Evolutionary conservation across 2,797 vertebrate genomes (phyloP).

Genomic region (Alosa sapidissima): DNA sequence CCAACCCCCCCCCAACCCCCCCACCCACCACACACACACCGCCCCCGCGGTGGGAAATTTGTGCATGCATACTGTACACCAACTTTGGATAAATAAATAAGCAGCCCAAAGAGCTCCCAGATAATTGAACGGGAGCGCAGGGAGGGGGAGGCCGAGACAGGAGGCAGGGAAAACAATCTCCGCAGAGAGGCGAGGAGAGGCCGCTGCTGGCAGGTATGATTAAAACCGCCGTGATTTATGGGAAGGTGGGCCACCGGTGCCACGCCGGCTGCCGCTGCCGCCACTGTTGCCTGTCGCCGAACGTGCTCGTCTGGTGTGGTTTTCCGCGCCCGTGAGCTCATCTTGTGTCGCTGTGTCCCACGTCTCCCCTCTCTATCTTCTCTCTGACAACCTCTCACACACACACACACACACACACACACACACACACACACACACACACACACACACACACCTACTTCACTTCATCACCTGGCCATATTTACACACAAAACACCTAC

Average conservation of each 20-base stretch:
- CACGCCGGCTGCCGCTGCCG: slow-evolving; percentile 49
- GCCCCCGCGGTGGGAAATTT: slow-evolving; percentile 76
- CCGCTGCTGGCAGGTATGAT: slow-evolving; percentile 84
- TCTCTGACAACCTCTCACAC: neutral
- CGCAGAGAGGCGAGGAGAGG: slow-evolving; percentile 69
- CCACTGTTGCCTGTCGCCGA: slow-evolving; percentile 56
- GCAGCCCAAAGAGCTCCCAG: slow-evolving; percentile 83
- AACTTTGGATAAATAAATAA: slow-evolving; percentile 96
- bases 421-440: neutral
- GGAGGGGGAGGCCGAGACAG: slow-evolving; percentile 71
- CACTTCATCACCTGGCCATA: slow-evolving; percentile 16
- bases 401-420: slow-evolving; percentile 9
- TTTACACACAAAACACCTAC: neutral
- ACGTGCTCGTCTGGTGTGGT: slow-evolving; percentile 51
- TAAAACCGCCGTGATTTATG: slow-evolving; percentile 95
- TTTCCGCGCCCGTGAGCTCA: slow-evolving; percentile 70
- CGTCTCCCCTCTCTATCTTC: slow-evolving; percentile 37
- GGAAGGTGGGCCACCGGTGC: slow-evolving; percentile 76
- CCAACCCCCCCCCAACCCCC: neutral
- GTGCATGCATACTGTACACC: slow-evolving; percentile 84
- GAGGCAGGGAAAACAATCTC: slow-evolving; percentile 70
- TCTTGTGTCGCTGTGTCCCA: slow-evolving; percentile 56
- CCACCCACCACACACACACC: neutral
- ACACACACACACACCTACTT: neutral
- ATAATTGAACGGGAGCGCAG: slow-evolving; percentile 85